Base-by-base conservation (phyloP, 2,113 vertebrate genomes). In the Ceyx margarethae region DNA sequence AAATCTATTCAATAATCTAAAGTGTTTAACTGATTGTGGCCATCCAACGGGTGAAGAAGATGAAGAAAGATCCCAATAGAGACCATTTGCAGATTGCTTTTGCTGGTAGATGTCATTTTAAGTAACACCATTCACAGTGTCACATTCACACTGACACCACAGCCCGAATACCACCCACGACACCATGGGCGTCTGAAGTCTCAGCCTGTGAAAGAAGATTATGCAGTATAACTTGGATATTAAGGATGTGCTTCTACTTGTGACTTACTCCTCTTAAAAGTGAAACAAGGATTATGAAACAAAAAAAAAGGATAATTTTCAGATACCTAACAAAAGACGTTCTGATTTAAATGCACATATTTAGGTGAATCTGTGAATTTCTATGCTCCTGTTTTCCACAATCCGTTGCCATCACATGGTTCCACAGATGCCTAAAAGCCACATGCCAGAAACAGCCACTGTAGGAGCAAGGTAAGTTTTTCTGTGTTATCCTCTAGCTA, bases 101-200 rank as follows among this genome's bases (percentile, higher is more conserved):
- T 91, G 91, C 68, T 79, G 0, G 71, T 87, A 96, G 95, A 79
- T 96, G 96, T 95, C 96, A 91, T 81, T 93, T 50, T 54, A 56
- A 65, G 65, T 76, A 84, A 93, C 28, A 31, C 35, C 58, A 51
- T 56, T 40, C 76, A 60, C 14, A 8, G 12, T 75, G 37, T 86
- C 74, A 37, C 43, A 43, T 76, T 53, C 18, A 26, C 19, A 10
- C 17, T 22, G 11, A 13, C 11, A 21, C 0, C 0, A 7, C 33
- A 57, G 31, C 11, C 17, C 3, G 1, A 58, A 3, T 33, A 57
- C 35, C 13, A 40, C 3, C 3, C 28, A 7, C 0, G 0, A 37
- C 37, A 37, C 37, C 37, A 37, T 37, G 37, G 37, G 12, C 18
- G 23, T 58, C 60, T 75, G n/a, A 67, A 31, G 7, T 14, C 14